Evolutionary conservation across 2,113 vertebrate species (phyloP).

Genomic region (Brienomyrus brachyistius): DNA sequence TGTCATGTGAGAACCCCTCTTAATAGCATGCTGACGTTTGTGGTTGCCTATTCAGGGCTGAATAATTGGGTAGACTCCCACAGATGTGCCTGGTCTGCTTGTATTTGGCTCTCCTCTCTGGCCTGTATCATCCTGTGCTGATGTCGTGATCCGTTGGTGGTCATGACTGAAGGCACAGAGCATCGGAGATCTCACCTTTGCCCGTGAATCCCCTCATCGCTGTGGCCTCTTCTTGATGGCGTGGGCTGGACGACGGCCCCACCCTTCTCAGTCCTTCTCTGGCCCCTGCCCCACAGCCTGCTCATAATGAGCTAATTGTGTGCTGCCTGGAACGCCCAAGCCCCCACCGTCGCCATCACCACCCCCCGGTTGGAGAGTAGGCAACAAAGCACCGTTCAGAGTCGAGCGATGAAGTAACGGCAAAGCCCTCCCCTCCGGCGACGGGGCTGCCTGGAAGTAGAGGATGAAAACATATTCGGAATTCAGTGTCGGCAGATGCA

Average conservation of each 20-base stretch:
- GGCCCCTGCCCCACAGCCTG: neutral
- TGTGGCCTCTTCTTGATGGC: neutral
- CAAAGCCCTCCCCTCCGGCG: neutral
- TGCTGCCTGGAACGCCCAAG: neutral
- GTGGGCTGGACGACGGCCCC: neutral
- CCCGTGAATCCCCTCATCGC: neutral
- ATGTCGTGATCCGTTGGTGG: neutral
- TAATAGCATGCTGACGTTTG: neutral
- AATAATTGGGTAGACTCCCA: neutral
- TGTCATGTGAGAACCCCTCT: neutral
- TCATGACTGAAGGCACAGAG: neutral
- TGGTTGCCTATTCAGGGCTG: neutral
- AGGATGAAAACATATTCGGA: neutral
- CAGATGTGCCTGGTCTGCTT: neutral
- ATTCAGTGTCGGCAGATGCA: neutral
- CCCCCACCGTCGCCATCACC: neutral
- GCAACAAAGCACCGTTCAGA: neutral
- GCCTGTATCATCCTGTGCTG: neutral
- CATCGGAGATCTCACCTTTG: neutral
- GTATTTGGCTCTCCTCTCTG: neutral
- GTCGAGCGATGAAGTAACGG: neutral
- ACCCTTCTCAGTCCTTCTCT: neutral
- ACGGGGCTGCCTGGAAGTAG: neutral
- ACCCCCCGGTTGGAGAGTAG: neutral
- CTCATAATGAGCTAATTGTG: constrained; percentile 3